Base-by-base conservation (phyloP, 1,140 invertebrate species). In the Drosophila paulistorum region DNA sequence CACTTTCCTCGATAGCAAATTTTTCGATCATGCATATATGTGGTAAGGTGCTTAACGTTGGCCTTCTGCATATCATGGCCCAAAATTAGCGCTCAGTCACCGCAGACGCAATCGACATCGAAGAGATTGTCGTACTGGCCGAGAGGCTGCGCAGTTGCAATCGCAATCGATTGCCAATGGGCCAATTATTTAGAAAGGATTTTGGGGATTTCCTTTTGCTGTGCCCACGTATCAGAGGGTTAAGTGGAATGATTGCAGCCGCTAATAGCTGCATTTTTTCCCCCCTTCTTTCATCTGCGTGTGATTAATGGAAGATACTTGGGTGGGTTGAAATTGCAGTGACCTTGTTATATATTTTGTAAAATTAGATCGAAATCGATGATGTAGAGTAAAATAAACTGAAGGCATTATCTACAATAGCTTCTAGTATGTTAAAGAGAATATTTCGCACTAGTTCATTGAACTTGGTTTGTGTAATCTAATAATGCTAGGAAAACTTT, bases 31-130 rank as follows among this genome's bases (percentile, higher is more conserved):
- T 42, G 41, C 41, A 42, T 17, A 48, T 48, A 23, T 72, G 73
- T 74, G 13, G 14, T 54, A 68, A 84, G 73, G 68, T 87, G 83
- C 79, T 83, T 80, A 77, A 71, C 60, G 64, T 67, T 84, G 83
- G 74, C 83, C 83, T 87, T 87, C 83, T 87, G 84, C 84, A 89
- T 87, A 84, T 89, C 84, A 87, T 84, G 84, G 41, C 80, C 55
- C 80, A 71, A 83, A 51, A 87, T 87, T 89, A 87, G 77, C 80
- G 84, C 84, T 65, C 66, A 89, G 83, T 87, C 83, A 87, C 83
- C 68, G 65, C 80, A 39, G 63, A 64, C 41, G 55, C 55, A 58
- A 58, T 58, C 55, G 55, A n/a, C 30, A 65, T 69, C 74, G 59
- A 58, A 26, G 78, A 71, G 68, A 76, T 84, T 87, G 84, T 82